Evolutionary conservation across 2,113 vertebrate genomes (phyloP), one percentile per base, ranked within the genome.

Genomic region (Procavia capensis): DNA sequence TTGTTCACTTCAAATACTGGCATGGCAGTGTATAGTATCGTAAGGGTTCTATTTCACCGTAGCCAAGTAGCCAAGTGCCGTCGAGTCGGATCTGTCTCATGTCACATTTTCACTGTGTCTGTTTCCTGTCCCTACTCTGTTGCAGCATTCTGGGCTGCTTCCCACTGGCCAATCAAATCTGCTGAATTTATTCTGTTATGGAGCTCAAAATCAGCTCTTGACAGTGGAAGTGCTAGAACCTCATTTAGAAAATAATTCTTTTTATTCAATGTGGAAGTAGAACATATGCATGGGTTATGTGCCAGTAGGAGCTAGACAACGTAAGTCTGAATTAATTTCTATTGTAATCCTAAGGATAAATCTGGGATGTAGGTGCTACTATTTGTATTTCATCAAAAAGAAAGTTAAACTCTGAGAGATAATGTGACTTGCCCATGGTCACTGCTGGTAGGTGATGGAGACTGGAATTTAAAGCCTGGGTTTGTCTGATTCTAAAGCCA

Each of bases 121-220:
- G 25, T 64, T 39, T 74, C 6, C 2, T 22, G 36, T n/a, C 22
- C 0, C 0, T 5, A 0, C 0, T 88, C 36, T 90, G 0, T 2
- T 70, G 29, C 0, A 11, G 59, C 68, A 96, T 97, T 90, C 93
- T 94, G 61, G 94, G 98, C 97, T 93, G 98, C 97, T 98, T 97
- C 50, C 9, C 4, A 16, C 68, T 54, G 72, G 94, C 98, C 99
- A 99, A 98, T 99, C 98, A 98, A 87, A 98, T 94, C 29, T 85
- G 24, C 41, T 75, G 45, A 45, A 50, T 54, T 29, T 94, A 94
- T 29, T 98, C 90, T 97, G 96, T 85, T 47, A 47, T 85, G n/a
- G 94, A 61, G 39, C 39, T 85, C 45, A 83, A n/a, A 89, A 82
- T 79, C 34, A 50, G n/a, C 14, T 4, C 11, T 54, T 92, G 31